Evolutionary conservation across 2,888 invertebrate genomes (phyloP), one percentile per base, ranked within the genome.

Genomic region (Lycocerus yunnanus): DNA sequence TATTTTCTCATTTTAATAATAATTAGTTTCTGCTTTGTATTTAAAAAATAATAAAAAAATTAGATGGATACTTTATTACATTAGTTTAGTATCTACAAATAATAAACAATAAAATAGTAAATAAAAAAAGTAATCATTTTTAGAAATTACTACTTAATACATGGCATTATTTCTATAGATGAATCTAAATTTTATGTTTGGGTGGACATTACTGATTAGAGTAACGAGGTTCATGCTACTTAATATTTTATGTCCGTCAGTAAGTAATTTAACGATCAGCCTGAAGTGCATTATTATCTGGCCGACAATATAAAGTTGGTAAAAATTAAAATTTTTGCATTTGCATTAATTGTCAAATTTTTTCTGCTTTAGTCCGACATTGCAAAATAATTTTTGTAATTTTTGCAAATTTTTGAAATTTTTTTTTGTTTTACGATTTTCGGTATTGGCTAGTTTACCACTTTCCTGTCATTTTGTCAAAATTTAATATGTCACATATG

Each of bases 121-220:
- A n/a, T 43, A 43, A 43, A 43, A 43, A 43, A 43, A 6, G n/a
- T n/a, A 43, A 43, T 43, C 43, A 43, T 43, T 43, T 43, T 43
- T 6, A n/a, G 43, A 43, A 43, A 43, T 43, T 43, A 43, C 43
- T 43, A 43, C 43, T 43, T 43, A n/a, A 43, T 43, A 43, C 43
- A 43, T 8, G 9, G 18, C 61, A n/a, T 43, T 43, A 43, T 43
- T 43, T 43, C 43, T 43, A 43, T 43, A n/a, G n/a, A 58, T 24
- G 66, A 68, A 65, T 18, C 68, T 71, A 71, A 68, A 60, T 75
- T 75, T 72, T 69, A 75, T 61, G 72, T 66, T 66, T 59, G 72
- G 69, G 69, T 74, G 76, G 78, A 76, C 78, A 72, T 70, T 69
- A 72, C 75, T 77, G 78, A 78, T 78, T 78, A 75, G 72, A 69